Base-by-base conservation (phyloP, 35 echinoderm and acorn worm genomes). In the Heliocidaris tuberculata region DNA sequence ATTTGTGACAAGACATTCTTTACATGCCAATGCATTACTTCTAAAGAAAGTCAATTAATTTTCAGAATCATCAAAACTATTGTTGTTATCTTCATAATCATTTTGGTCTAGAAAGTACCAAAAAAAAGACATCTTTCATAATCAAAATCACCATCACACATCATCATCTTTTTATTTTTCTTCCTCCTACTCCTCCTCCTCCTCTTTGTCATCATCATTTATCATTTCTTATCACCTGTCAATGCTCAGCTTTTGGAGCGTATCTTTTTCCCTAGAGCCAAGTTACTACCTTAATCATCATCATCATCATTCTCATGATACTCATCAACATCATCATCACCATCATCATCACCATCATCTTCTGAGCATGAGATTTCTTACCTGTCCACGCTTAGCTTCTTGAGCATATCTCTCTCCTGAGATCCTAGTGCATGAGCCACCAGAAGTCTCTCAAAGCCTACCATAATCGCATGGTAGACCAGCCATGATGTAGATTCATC, bases 351-450 rank as follows among this genome's bases (percentile, higher is more conserved):
- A 6, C 0, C 60, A 24, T 2, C 16, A 27, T 27, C 4, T 21
- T 19, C 13, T n/a, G 0, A 78, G n/a, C 65, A 21, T 19, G 7
- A 7, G 87, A 48, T 89, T 48, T 85, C 47, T 92, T 85, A 98
- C 97, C 96, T 97, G 95, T 99, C 98, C 32, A 97, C 92, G 86
- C 96, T 96, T 17, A 96, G 94, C 93, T 99, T 99, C 32, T 94
- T 97, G 8, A 99, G 93, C 60, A 95, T 85, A 47, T 99, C 98
- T 21, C 94, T 95, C 50, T 97, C 97, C 50, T 95, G 93, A 16
- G 94, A 31, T 9, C 85, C 91, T 13, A 97, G 95, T 21, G 95
- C 96, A 31, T 95, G 94, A 21, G 98, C 96, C 29, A 99, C 88
- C 29, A 99, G 95, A 16, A 99, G 93, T 92, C 98, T 96, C 88